Evolutionary conservation across 2,797 vertebrate genomes (phyloP), one percentile per base, ranked within the genome.

Genomic region (Gymnopithys bicolor): DNA sequence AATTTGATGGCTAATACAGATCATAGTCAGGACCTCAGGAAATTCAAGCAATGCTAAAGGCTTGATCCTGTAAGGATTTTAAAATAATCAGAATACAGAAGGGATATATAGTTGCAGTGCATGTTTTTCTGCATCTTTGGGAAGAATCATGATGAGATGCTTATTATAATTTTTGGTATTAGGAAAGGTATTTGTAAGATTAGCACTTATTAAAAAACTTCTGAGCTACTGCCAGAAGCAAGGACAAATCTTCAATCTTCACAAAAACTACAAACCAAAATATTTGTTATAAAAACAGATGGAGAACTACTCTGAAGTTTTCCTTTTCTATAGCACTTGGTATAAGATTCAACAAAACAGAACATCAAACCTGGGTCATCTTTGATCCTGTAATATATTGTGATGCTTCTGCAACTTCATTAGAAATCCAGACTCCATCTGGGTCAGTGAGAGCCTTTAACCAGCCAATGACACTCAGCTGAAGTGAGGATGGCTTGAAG

Each of bases 401-500:
- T 85, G 96, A 60, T 67, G 98, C 97, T 45, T 96, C 94, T 49
- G 90, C 77, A 17, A 94, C 95, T 94, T 98, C 97, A 70, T 98
- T 97, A 56, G 97, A 97, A 90, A 99, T 97, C 60, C 97, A 51
- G 45, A 93, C 55, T 63, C 96, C 95, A 18, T 99, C 97, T 79
- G 98, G 96, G 77, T 98, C 97, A 75, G 97, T 98, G 83, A 99
- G 98, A 37, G 97, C 97, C 62, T 97, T 98, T 80, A 99, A 94
- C 63, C 91, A 96, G 53, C 98, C 97, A 90, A 98, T 96, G 76
- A 98, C 94, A 66, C 94, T 98, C 91, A 97, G 87, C 56, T 98
- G 97, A 75, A 98, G 94, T 35, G 92, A 94, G 68, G 79, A 91
- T 96, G 97, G 84, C 95, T 97, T 96, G 82, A 83, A 84, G n/a